A percentile compares a stretch with the other conserved stretches of the same genome.
Evolutionary conservation across 2,797 vertebrate species (phyloP).

Genomic region (Rhadinocentrus ornatus): DNA sequence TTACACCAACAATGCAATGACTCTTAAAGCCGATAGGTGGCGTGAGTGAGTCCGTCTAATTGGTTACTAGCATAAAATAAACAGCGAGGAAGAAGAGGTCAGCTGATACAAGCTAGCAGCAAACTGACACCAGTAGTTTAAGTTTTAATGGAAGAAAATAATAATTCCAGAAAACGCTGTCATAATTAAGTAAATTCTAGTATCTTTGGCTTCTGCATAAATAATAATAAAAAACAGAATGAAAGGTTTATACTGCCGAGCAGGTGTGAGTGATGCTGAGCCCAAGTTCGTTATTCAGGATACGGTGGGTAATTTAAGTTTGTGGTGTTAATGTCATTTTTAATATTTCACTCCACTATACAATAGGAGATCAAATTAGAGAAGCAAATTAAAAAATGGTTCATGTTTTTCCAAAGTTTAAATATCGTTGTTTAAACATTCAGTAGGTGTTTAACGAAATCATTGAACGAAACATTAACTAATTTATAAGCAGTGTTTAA

Average conservation of each 20-base stretch:
- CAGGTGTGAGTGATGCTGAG: conserved; percentile 79
- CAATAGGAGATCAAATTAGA: background rate
- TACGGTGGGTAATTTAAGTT: conserved; percentile 80
- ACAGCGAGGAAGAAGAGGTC: conserved; percentile 45
- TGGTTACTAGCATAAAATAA: background rate
- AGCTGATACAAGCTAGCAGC: conserved; percentile 44
- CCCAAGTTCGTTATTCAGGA: conserved; percentile 91
- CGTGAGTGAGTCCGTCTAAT: background rate
- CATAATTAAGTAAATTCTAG: background rate
- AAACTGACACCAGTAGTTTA: background rate
- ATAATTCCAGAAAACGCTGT: too few species aligned
- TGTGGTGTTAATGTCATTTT: too few species aligned
- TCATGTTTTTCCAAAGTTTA: background rate
- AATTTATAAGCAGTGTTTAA: background rate
- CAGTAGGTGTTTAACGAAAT: background rate
- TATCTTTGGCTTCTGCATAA: background rate
- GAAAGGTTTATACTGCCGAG: conserved; percentile 92
- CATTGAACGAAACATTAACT: background rate
- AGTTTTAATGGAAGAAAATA: background rate
- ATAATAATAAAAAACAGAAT: conserved; percentile 66
- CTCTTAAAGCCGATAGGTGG: background rate
- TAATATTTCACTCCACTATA: background rate
- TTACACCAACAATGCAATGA: too few species aligned
- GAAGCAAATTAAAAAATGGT: background rate
- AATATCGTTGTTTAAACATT: background rate